Evolutionary conservation across 2,113 vertebrate species (phyloP).

Genomic region (Phyllopteryx taeniolatus): DNA sequence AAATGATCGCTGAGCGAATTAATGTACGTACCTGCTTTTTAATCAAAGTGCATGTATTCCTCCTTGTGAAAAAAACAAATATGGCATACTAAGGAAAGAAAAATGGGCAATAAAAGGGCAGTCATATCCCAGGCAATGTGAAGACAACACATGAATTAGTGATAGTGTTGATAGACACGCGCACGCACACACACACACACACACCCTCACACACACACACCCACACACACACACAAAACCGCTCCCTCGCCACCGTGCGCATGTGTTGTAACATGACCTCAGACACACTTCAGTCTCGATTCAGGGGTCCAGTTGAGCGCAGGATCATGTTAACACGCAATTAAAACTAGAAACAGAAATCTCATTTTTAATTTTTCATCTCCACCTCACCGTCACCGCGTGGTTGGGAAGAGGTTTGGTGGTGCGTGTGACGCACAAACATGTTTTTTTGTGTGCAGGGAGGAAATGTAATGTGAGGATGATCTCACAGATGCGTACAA

Average conservation of each 20-base stretch:
- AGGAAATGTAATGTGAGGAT: conserved; percentile 41
- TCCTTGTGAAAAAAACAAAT: conserved; percentile 14
- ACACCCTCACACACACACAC: neutral
- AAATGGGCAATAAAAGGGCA: conserved; percentile 65
- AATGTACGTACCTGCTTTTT: conserved; percentile 23
- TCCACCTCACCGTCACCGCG: neutral
- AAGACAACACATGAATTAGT: conserved; percentile 66
- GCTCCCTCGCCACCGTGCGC: conserved; percentile 20
- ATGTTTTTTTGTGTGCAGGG: conserved; percentile 17
- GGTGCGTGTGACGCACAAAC: conserved; percentile 20
- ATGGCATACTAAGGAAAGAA: conserved; percentile 34
- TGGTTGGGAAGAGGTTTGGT: conserved; percentile 8
- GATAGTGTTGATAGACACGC: conserved; percentile 44
- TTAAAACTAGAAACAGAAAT: conserved; percentile 64
- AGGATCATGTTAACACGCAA: conserved; percentile 56
- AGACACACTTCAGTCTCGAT: conserved; percentile 10
- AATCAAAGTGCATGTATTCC: conserved; percentile 35
- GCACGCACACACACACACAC: no score
- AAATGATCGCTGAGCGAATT: neutral
- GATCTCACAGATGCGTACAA: conserved; percentile 18
- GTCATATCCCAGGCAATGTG: conserved; percentile 38
- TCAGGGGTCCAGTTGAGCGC: conserved; percentile 14
- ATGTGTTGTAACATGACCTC: conserved; percentile 19
- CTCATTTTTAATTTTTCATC: conserved; percentile 64
- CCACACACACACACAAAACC: conserved; percentile 34